Base-by-base conservation (phyloP, 1,140 invertebrate species). In the Hyposmocoma kahamanoa region DNA sequence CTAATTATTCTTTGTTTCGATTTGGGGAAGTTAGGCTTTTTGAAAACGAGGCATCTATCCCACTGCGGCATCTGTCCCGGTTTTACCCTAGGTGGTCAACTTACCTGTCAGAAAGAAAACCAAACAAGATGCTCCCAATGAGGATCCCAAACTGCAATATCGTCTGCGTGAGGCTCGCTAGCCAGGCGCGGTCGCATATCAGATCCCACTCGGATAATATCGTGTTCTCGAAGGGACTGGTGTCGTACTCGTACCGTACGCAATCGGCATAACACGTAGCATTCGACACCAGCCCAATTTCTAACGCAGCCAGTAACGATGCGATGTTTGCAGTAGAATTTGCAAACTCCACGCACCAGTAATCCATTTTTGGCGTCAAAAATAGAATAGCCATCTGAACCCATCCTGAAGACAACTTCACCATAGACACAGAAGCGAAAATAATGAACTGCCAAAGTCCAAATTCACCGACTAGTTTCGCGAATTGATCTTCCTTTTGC, bases 381-480 rank as follows among this genome's bases (percentile, higher is more conserved):
- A 88, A 88, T 4, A 88, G 69, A 43, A 89, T 88, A 0, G 84
- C 82, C 56, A 90, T 72, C 49, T 89, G 88, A 8, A 88, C 86
- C 87, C 87, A 88, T 20, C 87, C 87, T 15, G 89, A 87, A 0
- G 87, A 88, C 39, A 90, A 64, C 58, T 90, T 89, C 11, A 89
- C 77, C 9, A 89, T 28, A 0, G 84, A 88, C 3, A 90, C 77
- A 0, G 87, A 71, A 0, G 75, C 50, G 26, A 86, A 85, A 0
- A 89, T 61, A 41, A 87, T 47, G 6, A 88, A 69, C 53, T 91
- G 89, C 90, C 90, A 91, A 58, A 68, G 78, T 18, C 90, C 89
- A 39, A 90, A 88, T 19, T 86, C 81, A 0, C 89, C 89, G 28
- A 90, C 42, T 2, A 84, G 42, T 19, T 64, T 69, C 0, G 67